Evolutionary conservation across 2,797 vertebrate species (phyloP), one percentile per base, ranked within the genome.

Genomic region (Aselliscus stoliczkanus): DNA sequence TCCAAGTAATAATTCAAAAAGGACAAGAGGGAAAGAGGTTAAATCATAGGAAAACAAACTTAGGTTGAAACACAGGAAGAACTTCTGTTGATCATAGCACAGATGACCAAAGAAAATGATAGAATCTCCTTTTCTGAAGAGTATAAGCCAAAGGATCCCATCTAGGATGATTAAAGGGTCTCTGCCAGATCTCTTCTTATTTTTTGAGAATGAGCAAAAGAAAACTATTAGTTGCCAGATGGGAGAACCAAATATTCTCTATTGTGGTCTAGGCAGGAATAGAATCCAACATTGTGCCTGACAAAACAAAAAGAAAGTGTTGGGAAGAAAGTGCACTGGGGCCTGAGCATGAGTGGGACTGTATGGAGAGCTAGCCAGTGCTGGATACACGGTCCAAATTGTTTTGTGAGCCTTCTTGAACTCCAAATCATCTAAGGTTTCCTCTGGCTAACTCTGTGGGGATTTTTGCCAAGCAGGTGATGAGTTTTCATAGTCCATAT

Each of bases 391-490:
- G 25, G 29, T 75, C 47, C 1, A 0, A 14, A 34, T 21, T 54
- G n/a, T 72, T 29, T 50, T 21, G 15, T 62, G 80, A 81, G 25
- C 7, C 54, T 88, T 73, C 47, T 90, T 31, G n/a, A 96, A 88
- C 18, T 77, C 70, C 44, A 69, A 17, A n/a, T n/a, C 82, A 82
- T 56, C 73, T 62, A 31, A 70, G 8, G 7, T 47, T 93, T 92
- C 60, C 34, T 77, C 64, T 39, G 70, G 47, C 14, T 93, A 83
- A 94, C 47, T 88, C 73, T 52, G 29, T 2, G 12, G 79, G 75
- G 69, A 52, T 14, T 83, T 89, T 42, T 94, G 88, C 85, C 77
- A 95, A 90, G 88, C 72, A 90, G 76, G 77, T 90, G 81, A 90
- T 90, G 58, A 70, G 80, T 93, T 60, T 88, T 81, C 88, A 20